Base-by-base conservation (phyloP, 2,113 vertebrate genomes). In the Nerophis ophidion region DNA sequence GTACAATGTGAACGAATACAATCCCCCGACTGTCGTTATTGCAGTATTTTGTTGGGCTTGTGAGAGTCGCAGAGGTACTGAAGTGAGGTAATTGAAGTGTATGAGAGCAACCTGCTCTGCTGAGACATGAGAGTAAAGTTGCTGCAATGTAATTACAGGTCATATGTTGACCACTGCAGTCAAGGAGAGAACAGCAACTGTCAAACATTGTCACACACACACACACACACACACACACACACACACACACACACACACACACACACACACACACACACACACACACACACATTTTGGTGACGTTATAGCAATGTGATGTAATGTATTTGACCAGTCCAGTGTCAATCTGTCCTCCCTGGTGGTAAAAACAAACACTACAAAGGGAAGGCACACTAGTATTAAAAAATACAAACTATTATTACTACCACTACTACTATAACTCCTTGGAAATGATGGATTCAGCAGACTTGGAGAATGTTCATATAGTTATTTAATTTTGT, bases 141-240 rank as follows among this genome's bases (percentile, higher is more conserved):
- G 49, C 72, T 63, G 57, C 75, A 71, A 65, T 76, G 82, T 86
- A 84, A 89, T 90, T 87, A 89, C 86, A 89, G 83, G 82, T 82
- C 77, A 84, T 80, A 74, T 79, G 86, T 85, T 86, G 78, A 86
- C 58, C 75, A 68, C 65, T 51, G 65, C 57, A 62, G 70, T 66
- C 45, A 38, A 61, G 17, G 47, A 57, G 66, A 86, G 75, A 76
- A 69, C 75, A 70, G 68, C 67, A 65, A 61, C 74, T 76, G 79
- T 80, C 83, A 82, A 74, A 36, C 67, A 65, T 49, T 47, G 48
- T 65, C 71, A 80, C 69, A 68, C 10, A 11, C 9, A 45, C 61
- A 40, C 34, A 48, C 48, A 40, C 38, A 40, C 38, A 40, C 53
- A 68, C 55, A 42, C n/a, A 62, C 36, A 70, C 50, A 64, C 58